Evolutionary conservation across 2,888 invertebrate species (phyloP).

Genomic region (Furcula furcula): DNA sequence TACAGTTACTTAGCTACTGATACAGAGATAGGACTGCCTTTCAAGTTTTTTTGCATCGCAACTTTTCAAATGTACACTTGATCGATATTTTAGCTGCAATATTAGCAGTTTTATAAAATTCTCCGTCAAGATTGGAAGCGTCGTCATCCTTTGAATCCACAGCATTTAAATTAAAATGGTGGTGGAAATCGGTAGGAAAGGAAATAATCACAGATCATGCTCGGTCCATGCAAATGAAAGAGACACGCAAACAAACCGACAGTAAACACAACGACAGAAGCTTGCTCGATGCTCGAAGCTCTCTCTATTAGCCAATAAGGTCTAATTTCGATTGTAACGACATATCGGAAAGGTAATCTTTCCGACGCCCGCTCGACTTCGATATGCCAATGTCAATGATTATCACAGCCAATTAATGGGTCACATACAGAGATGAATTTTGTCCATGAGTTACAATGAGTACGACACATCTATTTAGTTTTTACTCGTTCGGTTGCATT

Average conservation of each 20-base stretch:
- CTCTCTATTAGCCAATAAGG: slow-evolving; percentile 64
- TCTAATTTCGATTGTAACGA: slow-evolving; percentile 53
- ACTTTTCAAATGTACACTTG: slow-evolving; percentile 26
- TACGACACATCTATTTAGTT: slow-evolving; percentile 68
- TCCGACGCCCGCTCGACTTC: slow-evolving; percentile 26
- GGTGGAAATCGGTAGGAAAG: slow-evolving; percentile 56
- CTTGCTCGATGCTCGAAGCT: slow-evolving; percentile 72
- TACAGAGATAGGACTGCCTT: slow-evolving; percentile 42
- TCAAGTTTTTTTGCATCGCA: slow-evolving; percentile 44
- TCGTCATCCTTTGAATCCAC: slow-evolving; percentile 43
- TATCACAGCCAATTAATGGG: slow-evolving; percentile 68
- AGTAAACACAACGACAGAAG: slow-evolving; percentile 75
- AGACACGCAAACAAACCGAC: slow-evolving; percentile 76
- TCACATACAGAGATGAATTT: slow-evolving; percentile 46
- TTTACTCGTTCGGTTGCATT: slow-evolving; percentile 57
- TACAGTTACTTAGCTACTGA: slow-evolving; percentile 49
- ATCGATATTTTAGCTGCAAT: slow-evolving; percentile 22
- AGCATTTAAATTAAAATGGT: slow-evolving; percentile 48
- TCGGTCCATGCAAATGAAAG: slow-evolving; percentile 78
- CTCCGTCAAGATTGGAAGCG: slow-evolving; percentile 35
- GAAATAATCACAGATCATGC: slow-evolving; percentile 71
- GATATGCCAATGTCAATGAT: slow-evolving; percentile 40
- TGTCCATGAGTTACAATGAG: slow-evolving; percentile 54
- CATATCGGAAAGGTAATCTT: slow-evolving; percentile 30
- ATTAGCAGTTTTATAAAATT: slow-evolving; percentile 25